These are phyloP conservation scores for Sinocyclocheilus rhinocerous DNA, from an alignment of 2,113 vertebrate genomes.

Conservation along the genomic window DNA sequence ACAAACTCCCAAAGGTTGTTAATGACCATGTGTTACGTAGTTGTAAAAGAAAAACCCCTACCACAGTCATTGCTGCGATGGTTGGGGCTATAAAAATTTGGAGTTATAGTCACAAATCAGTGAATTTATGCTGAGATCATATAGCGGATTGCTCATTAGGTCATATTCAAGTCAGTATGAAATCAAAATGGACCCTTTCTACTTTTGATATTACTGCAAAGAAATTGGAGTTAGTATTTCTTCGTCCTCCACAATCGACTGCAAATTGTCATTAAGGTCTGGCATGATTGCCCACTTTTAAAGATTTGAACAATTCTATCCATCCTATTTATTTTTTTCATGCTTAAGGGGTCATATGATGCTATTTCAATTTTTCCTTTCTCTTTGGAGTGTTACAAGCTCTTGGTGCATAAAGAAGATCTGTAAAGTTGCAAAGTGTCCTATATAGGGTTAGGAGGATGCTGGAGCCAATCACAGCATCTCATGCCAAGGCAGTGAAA, in stretches of 20 bases:
- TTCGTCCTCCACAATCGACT: background rate
- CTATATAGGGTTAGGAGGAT: background rate
- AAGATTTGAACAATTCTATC: background rate
- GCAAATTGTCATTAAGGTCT: background rate
- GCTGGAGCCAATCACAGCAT: background rate
- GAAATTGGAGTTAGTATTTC: background rate
- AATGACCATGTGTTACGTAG: background rate
- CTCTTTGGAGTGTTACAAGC: too few relatives aligned
- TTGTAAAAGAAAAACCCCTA: background rate
- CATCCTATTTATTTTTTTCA: too few relatives aligned
- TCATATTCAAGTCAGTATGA: background rate
- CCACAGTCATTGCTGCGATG: background rate
- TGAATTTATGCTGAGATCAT: background rate
- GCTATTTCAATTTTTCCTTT: too few relatives aligned
- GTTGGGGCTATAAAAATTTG: too few relatives aligned
- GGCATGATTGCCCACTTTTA: background rate
- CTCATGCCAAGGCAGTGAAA: background rate
- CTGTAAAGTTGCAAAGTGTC: background rate
- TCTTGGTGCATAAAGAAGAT: too few relatives aligned
- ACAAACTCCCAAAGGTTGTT: constrained; percentile 5
- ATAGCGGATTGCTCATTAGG: background rate
- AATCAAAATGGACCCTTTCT: background rate
- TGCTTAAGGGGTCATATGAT: background rate
- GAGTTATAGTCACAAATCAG: background rate
- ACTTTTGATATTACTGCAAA: background rate